Percentiles rank a stretch among this genome's conserved stretches.
Evolutionary conservation across 2,113 vertebrate species (phyloP).

Genomic region (Eulemur rufifrons): DNA sequence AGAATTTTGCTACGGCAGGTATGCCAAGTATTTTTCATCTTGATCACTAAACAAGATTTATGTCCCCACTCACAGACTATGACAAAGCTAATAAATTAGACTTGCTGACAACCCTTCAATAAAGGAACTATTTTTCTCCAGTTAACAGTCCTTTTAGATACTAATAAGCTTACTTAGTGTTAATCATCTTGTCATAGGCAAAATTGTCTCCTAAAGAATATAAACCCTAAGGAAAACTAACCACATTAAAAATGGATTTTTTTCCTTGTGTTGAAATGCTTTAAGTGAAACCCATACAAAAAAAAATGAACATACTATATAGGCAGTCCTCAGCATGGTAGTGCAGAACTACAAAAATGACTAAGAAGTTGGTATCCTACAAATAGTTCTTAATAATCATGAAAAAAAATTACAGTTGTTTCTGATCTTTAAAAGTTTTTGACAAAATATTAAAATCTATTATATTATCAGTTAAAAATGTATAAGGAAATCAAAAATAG

Average conservation of each 20-base stretch:
- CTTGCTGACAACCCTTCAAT: slow-evolving; percentile 74
- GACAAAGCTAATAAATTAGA: slow-evolving; percentile 78
- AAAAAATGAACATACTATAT: background rate
- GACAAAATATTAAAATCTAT: slow-evolving; percentile 1
- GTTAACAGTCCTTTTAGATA: slow-evolving; percentile 69
- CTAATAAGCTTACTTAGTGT: slow-evolving; percentile 73
- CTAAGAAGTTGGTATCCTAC: background rate
- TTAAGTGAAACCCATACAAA: background rate
- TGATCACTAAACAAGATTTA: slow-evolving; percentile 75
- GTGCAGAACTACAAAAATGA: background rate
- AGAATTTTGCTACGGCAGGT: slow-evolving; percentile 66
- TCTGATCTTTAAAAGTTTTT: background rate
- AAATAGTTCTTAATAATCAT: background rate
- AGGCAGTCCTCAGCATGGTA: background rate
- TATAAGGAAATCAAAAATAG: background rate
- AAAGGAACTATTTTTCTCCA: slow-evolving; percentile 72
- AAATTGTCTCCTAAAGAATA: slow-evolving; percentile 46
- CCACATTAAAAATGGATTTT: background rate
- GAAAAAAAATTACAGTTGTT: background rate
- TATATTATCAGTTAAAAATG: background rate
- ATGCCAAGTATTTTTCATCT: slow-evolving; percentile 66
- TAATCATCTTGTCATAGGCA: slow-evolving; percentile 65
- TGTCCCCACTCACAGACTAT: slow-evolving; percentile 50
- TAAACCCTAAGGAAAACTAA: slow-evolving; percentile 14
- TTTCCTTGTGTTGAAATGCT: background rate